A percentile compares a stretch with the other conserved stretches of the same genome.
Conservation (phyloP, 1,140 invertebrate species). For the Palaemon carinicauda region DNA sequence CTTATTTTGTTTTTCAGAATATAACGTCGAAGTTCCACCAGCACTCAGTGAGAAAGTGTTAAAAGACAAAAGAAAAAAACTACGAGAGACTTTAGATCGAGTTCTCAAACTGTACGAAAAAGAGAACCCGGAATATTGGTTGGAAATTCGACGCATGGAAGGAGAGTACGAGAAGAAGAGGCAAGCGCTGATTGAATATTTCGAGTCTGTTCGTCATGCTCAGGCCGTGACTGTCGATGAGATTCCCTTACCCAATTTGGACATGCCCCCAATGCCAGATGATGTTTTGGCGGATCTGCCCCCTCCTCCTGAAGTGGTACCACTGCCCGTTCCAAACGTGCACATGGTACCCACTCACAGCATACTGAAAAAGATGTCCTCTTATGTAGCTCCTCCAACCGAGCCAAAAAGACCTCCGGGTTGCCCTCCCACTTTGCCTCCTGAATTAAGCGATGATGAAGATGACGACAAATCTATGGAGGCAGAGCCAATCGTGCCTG, state of each 20-base stretch:
- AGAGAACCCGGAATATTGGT: conserved; percentile 94
- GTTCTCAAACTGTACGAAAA: conserved; percentile 96
- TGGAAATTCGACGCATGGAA: conserved; percentile 88
- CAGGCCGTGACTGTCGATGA: conserved; percentile 96
- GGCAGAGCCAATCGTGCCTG: not conserved
- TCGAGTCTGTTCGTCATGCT: conserved; percentile 91
- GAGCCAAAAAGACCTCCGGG: conserved; percentile 52
- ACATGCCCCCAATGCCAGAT: conserved; percentile 65
- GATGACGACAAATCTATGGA: conserved; percentile 28
- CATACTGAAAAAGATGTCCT: conserved; percentile 58
- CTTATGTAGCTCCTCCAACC: conserved; percentile 18
- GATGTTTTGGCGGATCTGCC: not conserved
- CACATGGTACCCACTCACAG: conserved; percentile 50
- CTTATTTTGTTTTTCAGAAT: conserved; percentile 75
- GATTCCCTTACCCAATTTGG: conserved; percentile 79
- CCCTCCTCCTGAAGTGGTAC: not conserved
- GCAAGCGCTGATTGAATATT: conserved; percentile 87
- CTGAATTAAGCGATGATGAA: conserved; percentile 75
- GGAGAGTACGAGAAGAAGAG: conserved; percentile 91
- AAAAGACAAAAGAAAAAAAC: conserved; percentile 94
- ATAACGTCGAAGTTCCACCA: conserved; percentile 91
- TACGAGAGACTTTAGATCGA: conserved; percentile 93
- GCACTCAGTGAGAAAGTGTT: conserved; percentile 95
- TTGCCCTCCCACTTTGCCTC: conserved; percentile 56
- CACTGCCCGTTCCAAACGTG: conserved; percentile 42